These are phyloP conservation scores for Rhinolophus sinicus DNA, from an alignment of 2,113 vertebrate genomes.

Conservation along the genomic window DNA sequence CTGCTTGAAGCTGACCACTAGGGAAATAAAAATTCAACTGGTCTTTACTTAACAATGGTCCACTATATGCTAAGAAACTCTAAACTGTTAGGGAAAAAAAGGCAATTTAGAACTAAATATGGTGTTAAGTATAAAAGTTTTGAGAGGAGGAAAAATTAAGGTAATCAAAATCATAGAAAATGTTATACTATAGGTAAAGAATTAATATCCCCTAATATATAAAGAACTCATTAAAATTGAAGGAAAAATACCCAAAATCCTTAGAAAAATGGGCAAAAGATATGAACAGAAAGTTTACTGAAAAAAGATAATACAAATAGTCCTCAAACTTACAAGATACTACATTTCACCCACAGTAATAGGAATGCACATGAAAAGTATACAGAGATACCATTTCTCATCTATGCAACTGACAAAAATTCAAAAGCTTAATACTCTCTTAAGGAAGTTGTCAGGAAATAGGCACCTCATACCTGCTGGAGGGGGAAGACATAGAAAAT, in stretches of 20 bases:
- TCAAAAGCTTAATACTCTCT: neutral
- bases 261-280: neutral
- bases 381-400: constrained; percentile 3
- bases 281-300: neutral
- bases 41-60: neutral
- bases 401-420: neutral
- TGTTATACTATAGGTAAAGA: neutral
- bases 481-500: neutral
- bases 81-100: neutral
- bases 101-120: neutral
- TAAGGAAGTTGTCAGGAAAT: constrained; percentile 25
- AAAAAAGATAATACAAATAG: neutral
- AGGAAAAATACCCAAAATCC: neutral
- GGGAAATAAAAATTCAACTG: neutral
- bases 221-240: neutral
- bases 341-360: neutral
- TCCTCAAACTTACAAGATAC: constrained; percentile 21
- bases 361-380: neutral
- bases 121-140: neutral
- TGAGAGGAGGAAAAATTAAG: neutral
- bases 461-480: neutral
- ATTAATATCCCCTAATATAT: neutral
- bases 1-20: neutral
- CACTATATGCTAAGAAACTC: neutral
- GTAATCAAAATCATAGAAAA: neutral